phyloP scores from a whole-genome alignment of 2,888 invertebrate genomes.

The Auanema freiburgensis region DNA sequence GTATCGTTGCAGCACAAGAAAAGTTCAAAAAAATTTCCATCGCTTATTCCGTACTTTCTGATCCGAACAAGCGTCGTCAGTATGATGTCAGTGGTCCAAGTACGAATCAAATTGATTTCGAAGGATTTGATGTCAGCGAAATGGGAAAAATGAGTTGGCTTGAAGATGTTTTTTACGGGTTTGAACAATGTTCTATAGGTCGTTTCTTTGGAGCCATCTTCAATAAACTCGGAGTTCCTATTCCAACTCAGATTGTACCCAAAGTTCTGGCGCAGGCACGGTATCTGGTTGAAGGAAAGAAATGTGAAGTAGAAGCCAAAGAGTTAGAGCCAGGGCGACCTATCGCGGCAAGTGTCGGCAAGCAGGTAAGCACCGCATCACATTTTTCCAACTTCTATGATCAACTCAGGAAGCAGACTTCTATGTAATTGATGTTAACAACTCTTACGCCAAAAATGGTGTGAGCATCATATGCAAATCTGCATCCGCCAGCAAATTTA shows the following conservation, averaged over 20 bases:
- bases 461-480: conserved; percentile 60
- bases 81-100: conserved; percentile 63
- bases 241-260: conserved; percentile 64
- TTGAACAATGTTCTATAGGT: conserved; percentile 28
- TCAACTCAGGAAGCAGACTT: conserved; percentile 56
- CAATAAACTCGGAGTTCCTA: conserved; percentile 64
- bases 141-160: conserved; percentile 61
- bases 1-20: conserved; percentile 56
- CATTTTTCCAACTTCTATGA: background rate
- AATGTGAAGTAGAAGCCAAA: conserved; percentile 31
- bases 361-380: conserved; percentile 39
- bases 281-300: conserved; percentile 49
- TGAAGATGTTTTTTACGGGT: background rate
- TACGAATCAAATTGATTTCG: conserved; percentile 58
- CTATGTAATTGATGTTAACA: conserved; percentile 52
- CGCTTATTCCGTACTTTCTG: conserved; percentile 63
- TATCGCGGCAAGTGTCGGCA: conserved; percentile 48
- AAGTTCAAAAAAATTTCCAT: conserved; percentile 63
- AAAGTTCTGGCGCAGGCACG: conserved; percentile 61
- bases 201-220: conserved; percentile 64
- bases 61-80: conserved; percentile 64
- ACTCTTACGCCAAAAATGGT: conserved; percentile 50
- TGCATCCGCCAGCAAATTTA: conserved; percentile 62
- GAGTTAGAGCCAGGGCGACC: conserved; percentile 47
- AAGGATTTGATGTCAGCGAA: conserved; percentile 63